Conservation (phyloP, 2,113 vertebrate species). For the Loxodonta africana region DNA sequence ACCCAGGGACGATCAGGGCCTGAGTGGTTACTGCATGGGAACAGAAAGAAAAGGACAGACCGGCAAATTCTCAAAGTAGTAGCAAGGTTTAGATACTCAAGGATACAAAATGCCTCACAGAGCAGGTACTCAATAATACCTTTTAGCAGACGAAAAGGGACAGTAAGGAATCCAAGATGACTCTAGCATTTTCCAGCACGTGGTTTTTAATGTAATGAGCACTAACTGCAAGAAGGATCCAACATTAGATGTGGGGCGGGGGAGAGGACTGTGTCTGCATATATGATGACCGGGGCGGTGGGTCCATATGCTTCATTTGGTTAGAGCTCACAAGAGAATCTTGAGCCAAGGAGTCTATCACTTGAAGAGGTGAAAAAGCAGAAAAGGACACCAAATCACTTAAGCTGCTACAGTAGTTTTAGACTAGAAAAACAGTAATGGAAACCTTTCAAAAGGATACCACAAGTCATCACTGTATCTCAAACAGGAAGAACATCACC, state of each 20-base stretch:
- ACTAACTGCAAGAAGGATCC: neutral
- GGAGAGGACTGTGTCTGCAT: neutral
- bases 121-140: neutral
- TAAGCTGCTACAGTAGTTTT: neutral
- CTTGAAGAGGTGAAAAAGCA: neutral
- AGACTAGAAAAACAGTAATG: neutral
- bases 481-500: neutral
- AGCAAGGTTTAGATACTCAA: conserved; percentile 14
- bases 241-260: neutral
- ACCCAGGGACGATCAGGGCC: neutral
- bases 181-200: neutral
- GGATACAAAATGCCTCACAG: neutral
- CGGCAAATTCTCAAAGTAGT: neutral
- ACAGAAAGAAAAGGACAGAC: neutral
- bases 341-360: neutral
- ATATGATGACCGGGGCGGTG: neutral
- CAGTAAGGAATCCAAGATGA: neutral
- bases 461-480: conserved; percentile 18
- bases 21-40: neutral
- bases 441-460: neutral
- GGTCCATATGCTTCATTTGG: neutral
- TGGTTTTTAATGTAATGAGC: neutral
- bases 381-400: conserved; percentile 4
- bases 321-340: neutral
- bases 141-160: neutral